Evolutionary conservation across 2,113 vertebrate genomes (phyloP).

Genomic region (Apteryx owenii): DNA sequence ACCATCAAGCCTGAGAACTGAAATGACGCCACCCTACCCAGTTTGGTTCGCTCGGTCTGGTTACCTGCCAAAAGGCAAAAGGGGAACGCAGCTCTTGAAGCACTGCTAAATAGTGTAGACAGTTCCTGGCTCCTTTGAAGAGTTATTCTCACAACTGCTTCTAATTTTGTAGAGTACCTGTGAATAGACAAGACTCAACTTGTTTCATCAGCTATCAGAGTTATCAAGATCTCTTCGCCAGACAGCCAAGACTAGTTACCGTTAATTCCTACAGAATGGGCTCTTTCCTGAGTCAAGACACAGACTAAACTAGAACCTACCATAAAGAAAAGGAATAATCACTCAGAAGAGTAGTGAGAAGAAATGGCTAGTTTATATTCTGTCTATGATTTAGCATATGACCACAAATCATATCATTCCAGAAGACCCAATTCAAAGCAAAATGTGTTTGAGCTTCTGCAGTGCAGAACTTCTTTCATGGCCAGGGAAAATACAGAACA

Average conservation of each 20-base stretch:
- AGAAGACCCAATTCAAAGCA: conserved; percentile 63
- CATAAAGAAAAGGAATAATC: not conserved
- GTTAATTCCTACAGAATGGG: not conserved
- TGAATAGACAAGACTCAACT: not conserved
- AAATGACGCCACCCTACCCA: not conserved
- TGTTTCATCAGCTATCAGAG: not conserved
- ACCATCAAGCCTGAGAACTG: not conserved
- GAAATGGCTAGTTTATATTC: conserved; percentile 6
- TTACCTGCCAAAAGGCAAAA: not conserved
- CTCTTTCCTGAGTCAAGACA: not conserved
- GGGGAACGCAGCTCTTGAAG: not conserved
- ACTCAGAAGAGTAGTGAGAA: not conserved
- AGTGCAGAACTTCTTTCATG: conserved; percentile 42
- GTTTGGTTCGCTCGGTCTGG: not conserved
- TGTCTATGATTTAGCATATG: conserved; percentile 25
- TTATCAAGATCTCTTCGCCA: not conserved
- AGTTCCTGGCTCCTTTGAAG: not conserved
- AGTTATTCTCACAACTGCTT: not conserved
- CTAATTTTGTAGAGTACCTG: not conserved
- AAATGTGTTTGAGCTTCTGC: conserved; percentile 67
- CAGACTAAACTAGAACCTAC: not conserved
- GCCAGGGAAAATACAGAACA: conserved; percentile 78
- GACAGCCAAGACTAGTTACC: not conserved
- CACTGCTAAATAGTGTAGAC: not conserved
- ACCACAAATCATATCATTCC: conserved; percentile 63